Percentiles rank a stretch among this genome's conserved stretches.
Evolutionary conservation across 2,888 invertebrate genomes (phyloP).

Genomic region (Eudasyphora cyanicolor): DNA sequence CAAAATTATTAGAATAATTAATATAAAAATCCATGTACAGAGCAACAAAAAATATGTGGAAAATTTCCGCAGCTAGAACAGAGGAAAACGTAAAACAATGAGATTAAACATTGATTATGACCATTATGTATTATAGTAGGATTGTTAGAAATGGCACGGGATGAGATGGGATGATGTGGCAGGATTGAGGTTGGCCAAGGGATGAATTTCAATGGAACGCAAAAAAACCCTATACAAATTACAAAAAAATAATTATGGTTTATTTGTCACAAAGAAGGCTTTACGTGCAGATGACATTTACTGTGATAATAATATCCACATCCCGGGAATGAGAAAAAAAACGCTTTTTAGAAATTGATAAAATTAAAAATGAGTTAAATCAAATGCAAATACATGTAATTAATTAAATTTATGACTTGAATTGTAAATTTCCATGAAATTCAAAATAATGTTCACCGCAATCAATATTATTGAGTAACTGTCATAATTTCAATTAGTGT

Average conservation of each 20-base stretch:
- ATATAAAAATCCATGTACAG: slow-evolving; percentile 59
- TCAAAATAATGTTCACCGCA: too few relatives aligned
- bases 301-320: slow-evolving; percentile 32
- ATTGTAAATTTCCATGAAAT: neutral
- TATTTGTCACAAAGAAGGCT: slow-evolving; percentile 54
- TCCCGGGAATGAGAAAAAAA: neutral
- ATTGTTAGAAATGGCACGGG: neutral
- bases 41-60: slow-evolving; percentile 24
- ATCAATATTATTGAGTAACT: too few relatives aligned
- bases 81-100: slow-evolving; percentile 64
- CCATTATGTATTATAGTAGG: slow-evolving; percentile 5
- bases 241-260: slow-evolving; percentile 45
- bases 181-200: slow-evolving; percentile 23
- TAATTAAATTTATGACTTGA: slow-evolving; percentile 26
- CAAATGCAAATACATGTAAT: slow-evolving; percentile 7
- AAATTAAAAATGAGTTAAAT: slow-evolving; percentile 34
- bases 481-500: too few relatives aligned
- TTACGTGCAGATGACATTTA: slow-evolving; percentile 60
- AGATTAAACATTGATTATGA: slow-evolving; percentile 62
- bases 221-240: slow-evolving; percentile 18
- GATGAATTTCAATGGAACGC: slow-evolving; percentile 8
- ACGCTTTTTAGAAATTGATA: slow-evolving; percentile 29
- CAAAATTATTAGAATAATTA: slow-evolving; percentile 65
- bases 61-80: slow-evolving; percentile 5
- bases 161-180: neutral